Evolutionary conservation across 2,113 vertebrate species (phyloP).

Genomic region (Cyanoramphus novaezelandiae): DNA sequence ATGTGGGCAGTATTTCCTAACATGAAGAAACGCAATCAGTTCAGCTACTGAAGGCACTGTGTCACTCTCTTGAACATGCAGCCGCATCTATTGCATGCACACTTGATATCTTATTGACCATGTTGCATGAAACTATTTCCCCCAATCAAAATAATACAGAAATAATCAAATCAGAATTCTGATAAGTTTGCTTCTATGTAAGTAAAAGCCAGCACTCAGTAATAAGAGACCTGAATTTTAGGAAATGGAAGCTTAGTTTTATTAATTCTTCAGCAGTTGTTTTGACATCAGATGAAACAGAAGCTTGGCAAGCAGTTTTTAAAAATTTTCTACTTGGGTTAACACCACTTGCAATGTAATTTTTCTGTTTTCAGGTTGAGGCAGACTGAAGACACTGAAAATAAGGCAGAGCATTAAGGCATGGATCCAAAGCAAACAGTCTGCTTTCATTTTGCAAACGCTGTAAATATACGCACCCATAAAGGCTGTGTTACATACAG

Average conservation of each 20-base stretch:
- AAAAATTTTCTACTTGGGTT: neutral
- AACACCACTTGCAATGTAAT: neutral
- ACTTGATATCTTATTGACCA: neutral
- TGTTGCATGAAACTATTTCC: rapidly evolving
- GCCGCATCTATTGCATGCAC: neutral
- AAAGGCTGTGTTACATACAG: neutral
- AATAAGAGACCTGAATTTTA: neutral
- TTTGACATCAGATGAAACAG: neutral
- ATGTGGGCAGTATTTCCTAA: neutral
- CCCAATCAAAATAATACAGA: neutral
- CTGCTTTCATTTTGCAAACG: neutral
- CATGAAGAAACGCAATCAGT: neutral
- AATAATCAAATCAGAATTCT: neutral
- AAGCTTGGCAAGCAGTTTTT: neutral
- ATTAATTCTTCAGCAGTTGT: neutral
- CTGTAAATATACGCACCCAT: neutral
- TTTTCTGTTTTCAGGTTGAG: neutral
- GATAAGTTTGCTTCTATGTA: neutral
- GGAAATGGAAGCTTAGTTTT: neutral
- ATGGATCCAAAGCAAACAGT: neutral
- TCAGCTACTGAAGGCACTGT: neutral
- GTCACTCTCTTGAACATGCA: neutral
- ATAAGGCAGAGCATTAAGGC: neutral
- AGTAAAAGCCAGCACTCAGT: neutral
- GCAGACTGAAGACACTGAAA: neutral